Evolutionary conservation across 2,797 vertebrate genomes (phyloP).

Genomic region (Hylomyscus alleni): DNA sequence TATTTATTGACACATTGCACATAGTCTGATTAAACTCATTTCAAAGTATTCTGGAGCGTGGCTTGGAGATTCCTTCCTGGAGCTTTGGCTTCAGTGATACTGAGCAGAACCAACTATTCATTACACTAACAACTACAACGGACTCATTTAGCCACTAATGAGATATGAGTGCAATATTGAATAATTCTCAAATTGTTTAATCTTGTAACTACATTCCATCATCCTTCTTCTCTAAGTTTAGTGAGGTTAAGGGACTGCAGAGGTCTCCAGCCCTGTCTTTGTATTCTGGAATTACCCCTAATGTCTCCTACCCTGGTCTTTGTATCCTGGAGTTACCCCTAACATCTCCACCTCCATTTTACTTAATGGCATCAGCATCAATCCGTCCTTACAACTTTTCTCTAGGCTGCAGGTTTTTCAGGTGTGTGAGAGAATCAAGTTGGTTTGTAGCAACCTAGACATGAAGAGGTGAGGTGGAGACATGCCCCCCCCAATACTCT

Average conservation of each 20-base stretch:
- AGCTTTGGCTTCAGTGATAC: neutral
- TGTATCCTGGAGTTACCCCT: neutral
- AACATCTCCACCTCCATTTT: neutral
- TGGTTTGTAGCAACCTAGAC: neutral
- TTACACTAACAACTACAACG: neutral
- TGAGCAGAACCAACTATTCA: neutral
- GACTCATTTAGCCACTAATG: neutral
- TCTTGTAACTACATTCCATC: neutral
- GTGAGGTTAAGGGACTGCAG: neutral
- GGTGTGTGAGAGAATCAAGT: slow-evolving; percentile 26
- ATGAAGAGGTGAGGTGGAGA: neutral
- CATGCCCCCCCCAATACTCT: neutral
- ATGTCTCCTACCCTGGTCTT: neutral
- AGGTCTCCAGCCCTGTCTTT: neutral
- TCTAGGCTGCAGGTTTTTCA: neutral
- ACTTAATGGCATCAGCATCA: neutral
- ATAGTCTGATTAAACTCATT: neutral
- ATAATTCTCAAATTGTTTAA: neutral
- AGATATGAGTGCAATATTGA: neutral
- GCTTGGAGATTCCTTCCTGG: neutral
- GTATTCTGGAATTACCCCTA: neutral
- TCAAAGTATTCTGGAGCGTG: neutral
- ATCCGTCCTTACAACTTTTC: neutral
- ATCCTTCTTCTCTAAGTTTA: neutral
- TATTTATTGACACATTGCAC: neutral